Conservation (phyloP, 2,888 invertebrate species). For the Loripinus fragilis region DNA sequence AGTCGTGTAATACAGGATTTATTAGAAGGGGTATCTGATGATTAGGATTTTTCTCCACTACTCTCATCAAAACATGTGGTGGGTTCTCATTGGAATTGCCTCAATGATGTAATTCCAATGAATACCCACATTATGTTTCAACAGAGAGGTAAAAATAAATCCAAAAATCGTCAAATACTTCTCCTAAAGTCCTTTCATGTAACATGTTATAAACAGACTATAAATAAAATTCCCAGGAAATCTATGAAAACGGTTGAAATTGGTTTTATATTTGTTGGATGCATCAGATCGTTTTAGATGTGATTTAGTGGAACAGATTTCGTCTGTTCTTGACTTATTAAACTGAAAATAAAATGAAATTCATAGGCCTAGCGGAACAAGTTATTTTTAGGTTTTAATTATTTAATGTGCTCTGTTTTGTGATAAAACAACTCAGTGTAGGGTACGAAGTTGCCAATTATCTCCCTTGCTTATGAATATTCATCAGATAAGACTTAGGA, state of each 20-base stretch:
- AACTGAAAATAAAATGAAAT: background rate
- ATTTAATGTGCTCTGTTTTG: background rate
- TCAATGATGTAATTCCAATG: no score
- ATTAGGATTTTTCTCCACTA: no score
- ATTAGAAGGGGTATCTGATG: no score
- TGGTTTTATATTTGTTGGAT: background rate
- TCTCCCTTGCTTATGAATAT: slow-evolving; percentile 12
- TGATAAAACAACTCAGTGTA: background rate
- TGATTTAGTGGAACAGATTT: slow-evolving; percentile 12
- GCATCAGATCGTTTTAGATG: background rate
- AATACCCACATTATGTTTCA: no score
- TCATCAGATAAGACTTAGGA: background rate
- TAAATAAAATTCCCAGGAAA: slow-evolving; percentile 5
- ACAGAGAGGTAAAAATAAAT: no score
- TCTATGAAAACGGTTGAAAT: background rate
- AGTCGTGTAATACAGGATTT: background rate
- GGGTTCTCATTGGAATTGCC: no score
- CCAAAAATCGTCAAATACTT: no score
- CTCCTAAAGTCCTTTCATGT: background rate
- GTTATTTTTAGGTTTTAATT: background rate
- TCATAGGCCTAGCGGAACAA: background rate
- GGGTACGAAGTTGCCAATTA: background rate
- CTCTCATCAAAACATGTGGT: no score
- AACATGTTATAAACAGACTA: background rate
- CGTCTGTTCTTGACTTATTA: background rate